Percentiles rank a stretch among this genome's conserved stretches.
Conservation (phyloP, 2,797 vertebrate species). For the Myotis daubentonii region DNA sequence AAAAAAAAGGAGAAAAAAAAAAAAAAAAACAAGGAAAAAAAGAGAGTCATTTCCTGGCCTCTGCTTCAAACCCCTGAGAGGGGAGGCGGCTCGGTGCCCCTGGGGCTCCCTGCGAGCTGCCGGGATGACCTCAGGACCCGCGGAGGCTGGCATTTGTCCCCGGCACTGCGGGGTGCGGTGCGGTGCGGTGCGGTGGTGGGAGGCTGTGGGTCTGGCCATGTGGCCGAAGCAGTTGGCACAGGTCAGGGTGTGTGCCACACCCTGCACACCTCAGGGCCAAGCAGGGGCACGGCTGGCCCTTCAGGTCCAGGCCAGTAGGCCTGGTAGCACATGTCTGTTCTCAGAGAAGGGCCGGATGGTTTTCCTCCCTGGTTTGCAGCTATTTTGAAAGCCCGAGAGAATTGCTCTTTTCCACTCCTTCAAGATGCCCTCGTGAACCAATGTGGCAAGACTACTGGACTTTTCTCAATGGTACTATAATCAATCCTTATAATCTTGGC, state of each 20-base stretch:
- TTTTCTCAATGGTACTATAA: slow-evolving; percentile 91
- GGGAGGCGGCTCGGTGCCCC: slow-evolving; percentile 13
- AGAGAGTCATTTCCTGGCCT: slow-evolving; percentile 60
- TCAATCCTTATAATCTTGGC: slow-evolving; percentile 91
- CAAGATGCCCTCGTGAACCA: slow-evolving; percentile 88
- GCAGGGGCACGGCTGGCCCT: slow-evolving; percentile 33
- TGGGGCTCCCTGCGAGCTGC: neutral
- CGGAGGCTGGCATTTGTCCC: slow-evolving; percentile 9
- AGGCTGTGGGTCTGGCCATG: slow-evolving; percentile 16
- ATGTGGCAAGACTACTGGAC: slow-evolving; percentile 90
- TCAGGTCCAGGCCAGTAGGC: slow-evolving; percentile 73
- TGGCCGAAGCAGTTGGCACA: slow-evolving; percentile 73
- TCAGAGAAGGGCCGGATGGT: slow-evolving; percentile 72
- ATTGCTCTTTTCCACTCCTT: slow-evolving; percentile 85
- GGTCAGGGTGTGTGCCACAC: slow-evolving; percentile 70
- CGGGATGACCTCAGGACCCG: neutral
- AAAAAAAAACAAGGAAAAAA: neutral
- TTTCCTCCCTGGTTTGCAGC: slow-evolving; percentile 85
- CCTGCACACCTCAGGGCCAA: slow-evolving; percentile 80
- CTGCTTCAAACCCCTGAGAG: slow-evolving; percentile 26
- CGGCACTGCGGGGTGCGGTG: neutral
- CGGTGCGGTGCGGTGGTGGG: slow-evolving; percentile 58
- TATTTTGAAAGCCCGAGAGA: slow-evolving; percentile 85
- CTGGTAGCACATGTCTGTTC: slow-evolving; percentile 76
- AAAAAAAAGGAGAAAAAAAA: neutral